Percentiles rank a stretch among this genome's conserved stretches.
Conservation (phyloP, 2,113 vertebrate genomes). For the Oreocharis arfaki region DNA sequence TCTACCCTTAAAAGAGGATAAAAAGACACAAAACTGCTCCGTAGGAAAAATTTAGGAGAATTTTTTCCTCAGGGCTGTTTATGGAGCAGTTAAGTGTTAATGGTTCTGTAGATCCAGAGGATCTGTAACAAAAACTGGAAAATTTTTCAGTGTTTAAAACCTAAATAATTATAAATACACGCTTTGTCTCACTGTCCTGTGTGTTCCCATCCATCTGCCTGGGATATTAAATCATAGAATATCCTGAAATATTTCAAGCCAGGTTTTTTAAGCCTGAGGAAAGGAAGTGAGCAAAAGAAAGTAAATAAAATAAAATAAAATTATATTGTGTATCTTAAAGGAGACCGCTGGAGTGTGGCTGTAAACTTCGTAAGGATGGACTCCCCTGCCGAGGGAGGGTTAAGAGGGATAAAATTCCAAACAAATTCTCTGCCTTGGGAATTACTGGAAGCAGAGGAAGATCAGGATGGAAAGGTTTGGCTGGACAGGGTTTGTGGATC, state of each 20-base stretch:
- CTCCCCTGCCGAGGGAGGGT: slow-evolving; percentile 20
- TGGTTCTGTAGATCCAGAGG: neutral
- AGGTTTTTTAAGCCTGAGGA: slow-evolving; percentile 7
- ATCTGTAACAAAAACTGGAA: neutral
- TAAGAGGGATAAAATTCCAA: neutral
- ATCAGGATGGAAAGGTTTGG: neutral
- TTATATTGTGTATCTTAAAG: neutral
- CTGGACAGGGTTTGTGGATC: neutral
- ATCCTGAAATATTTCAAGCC: neutral
- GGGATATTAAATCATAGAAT: neutral
- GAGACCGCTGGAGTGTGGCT: neutral
- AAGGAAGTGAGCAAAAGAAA: neutral
- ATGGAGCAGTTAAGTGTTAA: neutral
- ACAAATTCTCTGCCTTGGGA: neutral
- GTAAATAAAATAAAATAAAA: neutral
- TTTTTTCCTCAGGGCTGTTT: neutral
- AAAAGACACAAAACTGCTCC: slow-evolving; percentile 1
- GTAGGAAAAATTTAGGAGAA: neutral
- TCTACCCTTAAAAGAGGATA: neutral
- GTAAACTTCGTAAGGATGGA: neutral
- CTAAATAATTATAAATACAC: neutral
- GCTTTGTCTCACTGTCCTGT: neutral
- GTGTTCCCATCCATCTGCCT: neutral
- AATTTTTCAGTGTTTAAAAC: neutral
- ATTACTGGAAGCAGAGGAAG: neutral